phyloP scores from a whole-genome alignment of 2,797 vertebrate species.

The Rhinogobio ventralis region DNA sequence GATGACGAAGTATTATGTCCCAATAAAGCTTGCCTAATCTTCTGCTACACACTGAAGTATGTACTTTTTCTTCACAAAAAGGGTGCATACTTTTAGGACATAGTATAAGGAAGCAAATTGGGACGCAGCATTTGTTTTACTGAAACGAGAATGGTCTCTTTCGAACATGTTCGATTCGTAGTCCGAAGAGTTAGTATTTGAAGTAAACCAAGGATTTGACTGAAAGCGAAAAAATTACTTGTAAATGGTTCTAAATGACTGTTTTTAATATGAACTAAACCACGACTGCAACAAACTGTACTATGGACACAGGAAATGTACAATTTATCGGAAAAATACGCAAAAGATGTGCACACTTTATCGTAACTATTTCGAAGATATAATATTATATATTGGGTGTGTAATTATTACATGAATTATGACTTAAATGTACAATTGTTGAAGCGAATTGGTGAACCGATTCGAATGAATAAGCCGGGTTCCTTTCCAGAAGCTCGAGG shows the following conservation, averaged over 20 bases:
- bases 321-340: too few relatives aligned
- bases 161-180: background rate
- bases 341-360: background rate
- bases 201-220: background rate
- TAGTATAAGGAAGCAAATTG: too few relatives aligned
- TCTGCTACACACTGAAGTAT: too few relatives aligned
- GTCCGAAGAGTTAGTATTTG: background rate
- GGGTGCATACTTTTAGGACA: too few relatives aligned
- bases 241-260: background rate
- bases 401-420: background rate
- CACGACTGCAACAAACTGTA: background rate
- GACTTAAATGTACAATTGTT: background rate
- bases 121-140: background rate
- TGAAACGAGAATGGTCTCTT: background rate
- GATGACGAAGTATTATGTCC: too few relatives aligned
- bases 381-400: background rate
- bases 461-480: background rate
- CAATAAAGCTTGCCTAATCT: too few relatives aligned
- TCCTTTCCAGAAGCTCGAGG: conserved; percentile 61
- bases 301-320: background rate
- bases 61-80: too few relatives aligned
- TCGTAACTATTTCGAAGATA: background rate
- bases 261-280: background rate
- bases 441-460: background rate
- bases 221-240: background rate